Evolutionary conservation across 2,113 vertebrate species (phyloP).

Genomic region (Lathamus discolor): DNA sequence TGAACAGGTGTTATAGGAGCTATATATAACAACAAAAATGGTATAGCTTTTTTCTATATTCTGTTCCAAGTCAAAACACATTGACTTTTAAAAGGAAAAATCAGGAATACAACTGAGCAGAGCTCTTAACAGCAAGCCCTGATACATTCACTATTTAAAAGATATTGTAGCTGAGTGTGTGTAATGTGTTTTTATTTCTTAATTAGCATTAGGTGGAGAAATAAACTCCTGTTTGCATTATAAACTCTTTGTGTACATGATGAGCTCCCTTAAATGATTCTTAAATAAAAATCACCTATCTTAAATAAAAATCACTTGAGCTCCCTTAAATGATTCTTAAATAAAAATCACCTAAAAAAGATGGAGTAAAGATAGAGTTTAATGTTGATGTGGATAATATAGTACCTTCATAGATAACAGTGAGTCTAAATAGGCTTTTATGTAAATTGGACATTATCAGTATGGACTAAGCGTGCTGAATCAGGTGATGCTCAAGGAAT

Average conservation of each 20-base stretch:
- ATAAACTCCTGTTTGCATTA: not conserved
- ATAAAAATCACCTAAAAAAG: not conserved
- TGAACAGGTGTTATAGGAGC: not conserved
- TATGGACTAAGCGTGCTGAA: not conserved
- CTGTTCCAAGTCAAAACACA: not conserved
- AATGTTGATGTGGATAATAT: not conserved
- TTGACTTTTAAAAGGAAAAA: not conserved
- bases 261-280: not conserved
- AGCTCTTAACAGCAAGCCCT: not conserved
- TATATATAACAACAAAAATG: conserved; percentile 22
- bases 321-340: not conserved
- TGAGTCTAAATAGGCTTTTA: not conserved
- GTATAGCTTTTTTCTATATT: not conserved
- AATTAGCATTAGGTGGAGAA: not conserved
- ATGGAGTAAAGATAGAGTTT: not conserved
- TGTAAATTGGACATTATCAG: not conserved
- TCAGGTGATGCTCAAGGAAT: not conserved
- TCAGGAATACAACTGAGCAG: not conserved
- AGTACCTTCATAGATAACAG: not conserved
- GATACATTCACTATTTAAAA: not conserved
- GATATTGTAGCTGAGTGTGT: not conserved
- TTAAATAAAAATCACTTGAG: not conserved
- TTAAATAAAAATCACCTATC: not conserved
- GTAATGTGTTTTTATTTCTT: not conserved
- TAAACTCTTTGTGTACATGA: not conserved